Base-by-base conservation (phyloP, 2,797 vertebrate species). In the Ciconia nigra region DNA sequence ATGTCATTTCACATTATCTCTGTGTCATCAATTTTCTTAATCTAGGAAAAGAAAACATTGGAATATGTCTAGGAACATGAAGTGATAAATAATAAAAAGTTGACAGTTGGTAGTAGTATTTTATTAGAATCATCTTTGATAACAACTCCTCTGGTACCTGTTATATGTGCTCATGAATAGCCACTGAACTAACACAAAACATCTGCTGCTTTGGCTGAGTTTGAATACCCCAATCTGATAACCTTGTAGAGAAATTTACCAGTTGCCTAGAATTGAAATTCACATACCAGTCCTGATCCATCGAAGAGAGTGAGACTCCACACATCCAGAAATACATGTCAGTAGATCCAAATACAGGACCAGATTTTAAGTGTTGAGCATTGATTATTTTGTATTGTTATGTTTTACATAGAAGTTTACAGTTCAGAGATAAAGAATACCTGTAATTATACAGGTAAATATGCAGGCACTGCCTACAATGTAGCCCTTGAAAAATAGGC, bases 71-170 rank as follows among this genome's bases (percentile, higher is more conserved):
- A 44, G 42, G 33, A 92, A 54, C 44, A 67, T 28, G 54, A 83
- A 76, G 47, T 89, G 39, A 90, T 89, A 95, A 95, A 97, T 83
- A 93, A 73, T 89, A 84, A 92, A 95, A 96, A 67, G 44, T 79
- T 91, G 86, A 89, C 77, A 94, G 58, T 90, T 81, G 95, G 44
- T 89, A 93, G 72, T 96, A 74, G 78, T 86, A 51, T 92, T 96
- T 97, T 97, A 92, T 93, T 96, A 76, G 71, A 95, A 49, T 90
- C 24, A 54, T 93, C 82, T 96, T 74, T 5, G 39, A 7, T 94
- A 96, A 92, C 74, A 83, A 29, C 59, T 86, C 91, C 93, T 96
- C 62, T 95, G 93, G 78, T 93, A 92, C 89, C 82, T 97, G 47
- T 94, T 96, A 71, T 42, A n/a, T 92, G 29, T 95, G 67, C 79